Evolutionary conservation across 2,797 vertebrate species (phyloP), one percentile per base, ranked within the genome.

Genomic region (Muscicapa comitata): DNA sequence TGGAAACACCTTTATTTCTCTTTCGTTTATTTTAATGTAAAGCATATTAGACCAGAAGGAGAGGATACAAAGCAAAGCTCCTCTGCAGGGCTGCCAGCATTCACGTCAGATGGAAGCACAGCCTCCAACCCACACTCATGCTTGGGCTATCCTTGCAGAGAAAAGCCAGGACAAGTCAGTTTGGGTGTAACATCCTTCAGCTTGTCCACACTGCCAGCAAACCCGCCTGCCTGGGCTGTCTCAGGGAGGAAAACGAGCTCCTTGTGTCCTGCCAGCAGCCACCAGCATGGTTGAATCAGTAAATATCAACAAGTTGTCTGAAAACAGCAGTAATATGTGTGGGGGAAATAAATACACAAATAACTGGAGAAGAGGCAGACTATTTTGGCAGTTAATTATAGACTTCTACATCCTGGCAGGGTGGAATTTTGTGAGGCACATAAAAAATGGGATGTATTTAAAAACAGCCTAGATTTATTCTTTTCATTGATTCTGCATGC

Each of bases 291-390:
- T 1, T 79, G 51, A 89, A 57, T 28, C 3, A 17, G 38, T 76
- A 93, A 92, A 88, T 91, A 92, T 28, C 83, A 86, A 73, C 42
- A 95, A 50, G 47, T 70, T 93, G 61, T 72, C 71, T 79, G 71
- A 86, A 87, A 91, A 80, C 76, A 93, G 51, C 7, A 2, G 40
- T 37, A 63, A 19, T 31, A 23, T 45, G 37, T 57, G 59, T 14
- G 25, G 6, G 23, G 17, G 55, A 7, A 18, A 31, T 63, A 95
- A 63, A 89, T 42, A 75, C 37, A 70, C 86, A 95, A 94, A 86
- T 31, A 92, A 73, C 31, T 14, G 16, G 53, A 90, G 71, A 90
- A 97, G 45, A 40, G 85, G 29, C 48, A 50, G 37, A 75, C 67
- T 93, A 84, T 59, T 70, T 62, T 1, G 0, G 59, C 59, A 87